Base-by-base conservation (phyloP, 1,140 invertebrate species). In the Drosophila rhopaloa region DNA sequence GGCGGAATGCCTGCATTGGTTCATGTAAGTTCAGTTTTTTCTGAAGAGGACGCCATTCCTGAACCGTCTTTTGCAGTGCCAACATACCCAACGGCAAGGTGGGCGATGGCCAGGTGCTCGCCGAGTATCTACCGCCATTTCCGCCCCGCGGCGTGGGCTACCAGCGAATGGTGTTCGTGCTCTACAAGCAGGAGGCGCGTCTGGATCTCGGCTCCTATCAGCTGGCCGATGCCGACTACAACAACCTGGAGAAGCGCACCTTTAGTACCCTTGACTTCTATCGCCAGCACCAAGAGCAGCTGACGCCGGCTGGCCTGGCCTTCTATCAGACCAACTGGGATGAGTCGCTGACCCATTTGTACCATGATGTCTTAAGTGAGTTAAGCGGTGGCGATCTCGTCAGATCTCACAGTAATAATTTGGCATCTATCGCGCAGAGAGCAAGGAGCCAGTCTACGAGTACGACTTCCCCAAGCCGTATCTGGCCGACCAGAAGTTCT, bases 271-370 rank as follows among this genome's bases (percentile, higher is more conserved):
- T 95, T 44, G 95, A 98, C 29, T 99, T 99, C 93, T 99, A 99
- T 92, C 94, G 95, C 76, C 93, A 95, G 72, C 91, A 96, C 85
- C 95, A 99, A 93, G 96, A 98, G 89, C 71, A 94, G 38, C 93
- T 99, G 27, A 99, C 98, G 11, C 99, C 99, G 11, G 96, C 96
- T 50, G 97, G 98, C 1, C 92, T 99, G 32, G 94, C 96, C 43
- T 99, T 99, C 93, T 99, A 96, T 92, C 98, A 99, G 93, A 94
- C 96, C 13, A 95, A 97, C 91, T 99, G 98, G 97, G 98, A 99
- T 92, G 71, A 93, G 11, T 94, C 94, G 61, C 93, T 99, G 0
- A 96, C 93, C 41, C 92, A 96, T 29, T 96, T 97, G 89, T 99
- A 97, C 92, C 96, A 99, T 83, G 93, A 97, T 80, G 93, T 93